Percentiles rank a stretch among this genome's conserved stretches.
Evolutionary conservation across 2,113 vertebrate species (phyloP).

Genomic region (Lonchura striata): DNA sequence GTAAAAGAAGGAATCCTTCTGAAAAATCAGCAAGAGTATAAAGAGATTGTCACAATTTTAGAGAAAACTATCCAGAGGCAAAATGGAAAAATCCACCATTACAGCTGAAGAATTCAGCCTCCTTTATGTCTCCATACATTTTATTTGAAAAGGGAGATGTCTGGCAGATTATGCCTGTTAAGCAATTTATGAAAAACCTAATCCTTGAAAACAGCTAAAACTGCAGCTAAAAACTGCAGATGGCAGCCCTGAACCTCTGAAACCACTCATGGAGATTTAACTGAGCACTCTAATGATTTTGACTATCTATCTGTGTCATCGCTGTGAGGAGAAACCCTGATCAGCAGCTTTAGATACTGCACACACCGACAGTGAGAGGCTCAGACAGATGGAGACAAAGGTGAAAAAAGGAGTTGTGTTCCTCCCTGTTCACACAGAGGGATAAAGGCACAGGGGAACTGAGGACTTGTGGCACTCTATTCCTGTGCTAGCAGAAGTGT

Average conservation of each 20-base stretch:
- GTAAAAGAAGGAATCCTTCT: background rate
- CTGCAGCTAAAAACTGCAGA: background rate
- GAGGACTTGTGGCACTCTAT: background rate
- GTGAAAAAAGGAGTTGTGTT: background rate
- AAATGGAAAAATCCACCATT: background rate
- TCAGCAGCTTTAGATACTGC: background rate
- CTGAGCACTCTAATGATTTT: background rate
- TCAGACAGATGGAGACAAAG: background rate
- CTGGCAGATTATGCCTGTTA: background rate
- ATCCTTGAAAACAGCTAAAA: background rate
- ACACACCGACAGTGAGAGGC: background rate
- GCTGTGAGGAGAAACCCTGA: background rate
- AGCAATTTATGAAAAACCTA: constrained; percentile 3
- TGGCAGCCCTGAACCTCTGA: constrained; percentile 3
- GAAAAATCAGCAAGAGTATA: background rate
- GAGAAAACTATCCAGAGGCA: background rate
- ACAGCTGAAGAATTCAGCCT: background rate
- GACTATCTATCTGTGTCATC: constrained; percentile 1
- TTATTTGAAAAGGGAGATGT: background rate
- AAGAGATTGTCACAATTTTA: background rate
- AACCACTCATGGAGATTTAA: background rate
- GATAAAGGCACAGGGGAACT: background rate
- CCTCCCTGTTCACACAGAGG: background rate
- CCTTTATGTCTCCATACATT: background rate
- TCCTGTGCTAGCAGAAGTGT: background rate